Conservation (phyloP, 2,797 vertebrate genomes). For the Sebastes iracundus region DNA sequence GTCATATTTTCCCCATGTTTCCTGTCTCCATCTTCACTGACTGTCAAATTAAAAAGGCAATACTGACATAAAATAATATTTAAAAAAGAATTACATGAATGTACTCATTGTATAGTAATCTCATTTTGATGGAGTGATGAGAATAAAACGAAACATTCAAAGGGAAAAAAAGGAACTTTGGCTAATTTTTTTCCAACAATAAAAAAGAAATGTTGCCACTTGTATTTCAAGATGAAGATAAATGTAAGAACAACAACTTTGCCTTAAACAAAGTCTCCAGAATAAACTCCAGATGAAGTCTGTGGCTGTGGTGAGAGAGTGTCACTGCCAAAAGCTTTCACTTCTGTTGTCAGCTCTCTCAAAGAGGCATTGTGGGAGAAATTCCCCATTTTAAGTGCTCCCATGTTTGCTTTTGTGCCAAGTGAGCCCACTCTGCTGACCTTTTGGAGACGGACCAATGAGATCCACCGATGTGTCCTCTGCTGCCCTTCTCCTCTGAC, state of each 20-base stretch:
- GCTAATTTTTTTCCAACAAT: background rate
- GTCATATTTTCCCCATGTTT: background rate
- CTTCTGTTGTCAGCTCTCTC: constrained; percentile 34
- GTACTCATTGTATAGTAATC: background rate
- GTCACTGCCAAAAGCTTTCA: constrained; percentile 28
- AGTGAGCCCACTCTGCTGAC: constrained; percentile 56
- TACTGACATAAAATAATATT: background rate
- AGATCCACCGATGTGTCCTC: constrained; percentile 34
- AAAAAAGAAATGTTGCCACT: background rate
- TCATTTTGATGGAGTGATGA: background rate
- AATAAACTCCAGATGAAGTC: background rate
- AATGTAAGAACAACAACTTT: background rate
- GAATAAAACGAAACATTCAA: background rate
- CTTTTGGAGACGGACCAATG: constrained; percentile 63
- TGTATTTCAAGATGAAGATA: background rate
- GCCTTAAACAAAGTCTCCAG: background rate
- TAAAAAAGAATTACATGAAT: background rate
- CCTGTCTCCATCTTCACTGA: background rate
- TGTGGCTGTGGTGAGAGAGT: background rate
- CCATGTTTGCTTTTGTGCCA: constrained; percentile 70
- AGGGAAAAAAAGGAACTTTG: background rate
- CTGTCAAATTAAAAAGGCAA: background rate
- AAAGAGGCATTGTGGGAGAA: constrained; percentile 65
- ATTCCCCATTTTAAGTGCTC: constrained; percentile 61
- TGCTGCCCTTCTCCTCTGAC: constrained; percentile 44